A percentile compares a stretch with the other conserved stretches of the same genome.
These are phyloP conservation scores for Julus scandinavius DNA, from an alignment of 2,888 invertebrate species.

Conservation along the genomic window DNA sequence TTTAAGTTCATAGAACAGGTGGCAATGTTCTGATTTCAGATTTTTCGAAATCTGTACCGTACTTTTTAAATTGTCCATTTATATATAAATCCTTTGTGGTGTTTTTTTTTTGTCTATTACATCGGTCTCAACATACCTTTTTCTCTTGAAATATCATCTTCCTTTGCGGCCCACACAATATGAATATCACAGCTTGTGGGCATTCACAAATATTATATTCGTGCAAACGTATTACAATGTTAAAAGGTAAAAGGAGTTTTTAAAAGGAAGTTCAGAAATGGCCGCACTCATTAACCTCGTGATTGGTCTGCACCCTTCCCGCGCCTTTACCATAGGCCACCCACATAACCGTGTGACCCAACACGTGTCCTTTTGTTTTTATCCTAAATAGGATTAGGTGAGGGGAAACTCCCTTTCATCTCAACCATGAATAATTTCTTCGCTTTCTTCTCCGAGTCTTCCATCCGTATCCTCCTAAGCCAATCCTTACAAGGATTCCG, in stretches of 20 bases:
- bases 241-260: constrained; percentile 13
- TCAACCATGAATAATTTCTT: constrained; percentile 39
- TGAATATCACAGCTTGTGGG: constrained; percentile 39
- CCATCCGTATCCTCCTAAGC: constrained; percentile 42
- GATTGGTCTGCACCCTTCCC: constrained; percentile 27
- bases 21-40: too few species aligned
- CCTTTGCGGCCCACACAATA: constrained; percentile 13
- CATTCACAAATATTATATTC: constrained; percentile 28
- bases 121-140: not conserved
- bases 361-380: constrained; percentile 42
- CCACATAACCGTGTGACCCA: constrained; percentile 42
- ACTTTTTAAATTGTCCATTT: not conserved
- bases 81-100: too few species aligned
- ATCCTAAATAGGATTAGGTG: constrained; percentile 42
- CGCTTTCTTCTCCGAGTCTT: constrained; percentile 23
- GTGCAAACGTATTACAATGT: not conserved
- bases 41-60: too few species aligned
- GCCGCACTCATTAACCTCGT: constrained; percentile 24
- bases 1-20: too few species aligned
- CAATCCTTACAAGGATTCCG: constrained; percentile 42
- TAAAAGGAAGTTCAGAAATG: constrained; percentile 30
- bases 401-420: constrained; percentile 42
- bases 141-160: not conserved
- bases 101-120: not conserved
- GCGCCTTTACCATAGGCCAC: constrained; percentile 36